Base-by-base conservation (phyloP, 1,140 invertebrate genomes). In the Melipona quadrifasciata region DNA sequence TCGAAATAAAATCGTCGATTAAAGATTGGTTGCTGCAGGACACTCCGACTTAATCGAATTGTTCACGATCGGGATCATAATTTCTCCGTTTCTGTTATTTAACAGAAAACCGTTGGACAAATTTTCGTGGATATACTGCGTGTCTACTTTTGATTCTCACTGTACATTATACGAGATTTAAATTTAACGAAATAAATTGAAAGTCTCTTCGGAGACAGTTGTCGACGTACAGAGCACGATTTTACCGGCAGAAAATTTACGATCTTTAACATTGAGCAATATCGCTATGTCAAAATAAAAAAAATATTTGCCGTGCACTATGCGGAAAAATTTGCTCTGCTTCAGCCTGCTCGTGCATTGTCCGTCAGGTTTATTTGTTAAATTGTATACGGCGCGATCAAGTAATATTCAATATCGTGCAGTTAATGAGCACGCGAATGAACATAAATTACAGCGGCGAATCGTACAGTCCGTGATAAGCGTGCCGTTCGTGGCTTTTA, bases 331-430 rank as follows among this genome's bases (percentile, higher is more conserved):
- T 12, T 58, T 58, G 1, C 11, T 61, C 14, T 61, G 12, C 58
- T 14, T 61, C 24, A 4, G 58, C n/a, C 24, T 47, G 39, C 8
- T 47, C 39, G 39, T 39, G 8, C 24, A 11, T 61, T 8, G 12
- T 61, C 58, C 19, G 24, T 47, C 71, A 47, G 39, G 6, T 47
- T 47, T 47, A 47, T 47, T 47, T 47, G 8, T 47, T 8, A 8
- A 47, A 47, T 47, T 47, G 6, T 47, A 47, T 47, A 6, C 8
- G 39, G 39, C 39, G 39, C 39, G 27, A 74, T 57, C 53, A 19
- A 27, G 31, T 57, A 74, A 74, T 57, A 57, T 74, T 57, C 72
- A 74, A 74, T 57, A 57, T 53, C 27, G 51, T 14, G 27, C 27
- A 31, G n/a, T 57, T 74, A 74, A 57, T 34, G 27, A 34, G 27